These are phyloP conservation scores for Scarus forsteni DNA, from an alignment of 2,797 vertebrate species.

Conservation along the genomic window DNA sequence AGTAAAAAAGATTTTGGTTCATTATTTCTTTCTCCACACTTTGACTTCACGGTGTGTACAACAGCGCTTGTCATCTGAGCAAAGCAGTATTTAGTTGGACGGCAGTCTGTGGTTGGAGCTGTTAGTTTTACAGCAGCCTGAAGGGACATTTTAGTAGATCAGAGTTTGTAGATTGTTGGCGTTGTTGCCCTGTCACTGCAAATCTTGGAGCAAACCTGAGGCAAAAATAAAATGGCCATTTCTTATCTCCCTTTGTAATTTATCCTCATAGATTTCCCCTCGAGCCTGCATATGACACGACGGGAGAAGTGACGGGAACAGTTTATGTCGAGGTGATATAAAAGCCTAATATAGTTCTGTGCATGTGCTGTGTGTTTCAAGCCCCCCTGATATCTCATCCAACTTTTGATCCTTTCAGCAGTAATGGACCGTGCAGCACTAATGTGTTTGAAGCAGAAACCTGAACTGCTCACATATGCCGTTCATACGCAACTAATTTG, in stretches of 20 bases:
- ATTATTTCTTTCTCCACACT: background rate
- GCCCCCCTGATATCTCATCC: slow-evolving; percentile 51
- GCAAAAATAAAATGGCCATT: slow-evolving; percentile 42
- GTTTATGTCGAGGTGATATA: slow-evolving; percentile 53
- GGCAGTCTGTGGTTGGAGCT: slow-evolving; percentile 17
- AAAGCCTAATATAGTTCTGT: slow-evolving; percentile 50
- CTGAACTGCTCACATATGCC: slow-evolving; percentile 62
- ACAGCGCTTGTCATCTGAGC: slow-evolving; percentile 23
- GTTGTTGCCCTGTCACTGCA: slow-evolving; percentile 24
- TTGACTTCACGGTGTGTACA: slow-evolving; percentile 14
- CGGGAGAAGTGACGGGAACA: slow-evolving; percentile 35
- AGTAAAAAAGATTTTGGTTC: background rate
- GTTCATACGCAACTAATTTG: slow-evolving; percentile 70
- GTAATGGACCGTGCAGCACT: slow-evolving; percentile 68
- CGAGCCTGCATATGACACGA: slow-evolving; percentile 34
- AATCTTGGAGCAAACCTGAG: slow-evolving; percentile 41
- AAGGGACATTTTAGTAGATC: slow-evolving; percentile 47
- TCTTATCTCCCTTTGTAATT: slow-evolving; percentile 58
- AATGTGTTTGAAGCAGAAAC: slow-evolving; percentile 62
- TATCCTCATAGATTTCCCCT: slow-evolving; percentile 44
- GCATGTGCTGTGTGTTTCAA: slow-evolving; percentile 38
- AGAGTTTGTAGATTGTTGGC: slow-evolving; percentile 39
- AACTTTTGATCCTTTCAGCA: slow-evolving; percentile 54
- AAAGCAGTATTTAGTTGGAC: slow-evolving; percentile 26
- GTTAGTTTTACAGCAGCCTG: slow-evolving; percentile 42